phyloP scores from a whole-genome alignment of 2,113 vertebrate species.

The Nothoprocta perdicaria region DNA sequence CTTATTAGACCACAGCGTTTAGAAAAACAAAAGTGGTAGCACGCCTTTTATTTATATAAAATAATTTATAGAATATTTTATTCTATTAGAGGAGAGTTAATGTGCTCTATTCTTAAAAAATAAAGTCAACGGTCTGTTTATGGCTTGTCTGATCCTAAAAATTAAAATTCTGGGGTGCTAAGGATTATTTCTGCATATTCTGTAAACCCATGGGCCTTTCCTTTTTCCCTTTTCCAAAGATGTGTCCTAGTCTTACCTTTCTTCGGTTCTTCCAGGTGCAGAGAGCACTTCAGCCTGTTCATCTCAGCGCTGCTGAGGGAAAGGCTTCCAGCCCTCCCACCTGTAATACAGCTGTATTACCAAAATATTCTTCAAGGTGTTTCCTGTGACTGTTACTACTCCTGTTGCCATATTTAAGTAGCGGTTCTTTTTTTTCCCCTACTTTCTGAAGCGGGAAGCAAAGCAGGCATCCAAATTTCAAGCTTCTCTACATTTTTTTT shows the following conservation, averaged over 20 bases:
- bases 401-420: background rate
- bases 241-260: background rate
- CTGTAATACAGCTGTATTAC: background rate
- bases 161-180: background rate
- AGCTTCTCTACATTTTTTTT: background rate
- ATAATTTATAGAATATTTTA: background rate
- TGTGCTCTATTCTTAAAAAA: background rate
- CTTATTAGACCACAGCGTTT: background rate
- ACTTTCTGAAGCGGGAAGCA: background rate
- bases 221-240: background rate
- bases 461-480: background rate
- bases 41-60: background rate
- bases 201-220: background rate
- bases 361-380: background rate
- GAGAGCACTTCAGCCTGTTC: background rate
- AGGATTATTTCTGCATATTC: background rate
- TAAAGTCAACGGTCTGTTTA: accelerated
- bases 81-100: background rate
- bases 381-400: background rate
- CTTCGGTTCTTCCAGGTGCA: background rate
- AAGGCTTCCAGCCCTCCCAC: background rate
- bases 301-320: background rate
- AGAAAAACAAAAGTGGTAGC: background rate
- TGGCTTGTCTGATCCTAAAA: background rate
- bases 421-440: background rate